These are phyloP conservation scores for Gopherus flavomarginatus DNA, from an alignment of 2,113 vertebrate species.

Conservation along the genomic window DNA sequence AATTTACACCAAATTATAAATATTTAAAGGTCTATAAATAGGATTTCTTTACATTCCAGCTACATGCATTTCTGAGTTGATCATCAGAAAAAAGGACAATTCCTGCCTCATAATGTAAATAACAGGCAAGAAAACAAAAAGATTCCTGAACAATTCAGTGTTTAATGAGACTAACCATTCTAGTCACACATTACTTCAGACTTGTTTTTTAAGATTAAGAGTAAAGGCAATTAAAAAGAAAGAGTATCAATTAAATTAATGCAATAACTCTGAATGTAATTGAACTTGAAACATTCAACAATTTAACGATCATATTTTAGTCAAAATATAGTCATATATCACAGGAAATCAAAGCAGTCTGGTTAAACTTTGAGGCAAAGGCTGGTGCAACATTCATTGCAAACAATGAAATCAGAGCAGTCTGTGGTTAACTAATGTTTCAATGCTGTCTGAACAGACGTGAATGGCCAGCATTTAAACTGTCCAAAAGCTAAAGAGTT, in stretches of 20 bases:
- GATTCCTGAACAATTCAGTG: not conserved
- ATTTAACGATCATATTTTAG: conserved; percentile 25
- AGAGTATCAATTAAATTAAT: not conserved
- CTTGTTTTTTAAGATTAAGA: conserved; percentile 9
- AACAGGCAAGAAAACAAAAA: not conserved
- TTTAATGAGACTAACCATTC: not conserved
- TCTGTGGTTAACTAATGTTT: conserved; percentile 57
- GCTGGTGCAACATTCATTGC: conserved; percentile 55
- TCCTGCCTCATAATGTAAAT: not conserved
- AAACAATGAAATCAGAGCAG: conserved; percentile 57
- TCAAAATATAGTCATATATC: conserved; percentile 41
- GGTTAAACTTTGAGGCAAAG: conserved; percentile 58
- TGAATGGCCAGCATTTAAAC: conserved; percentile 55
- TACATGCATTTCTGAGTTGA: conserved; percentile 1
- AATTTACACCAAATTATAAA: not conserved
- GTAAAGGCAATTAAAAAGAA: conserved; percentile 10
- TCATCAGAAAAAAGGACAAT: not conserved
- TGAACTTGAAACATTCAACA: conserved; percentile 1
- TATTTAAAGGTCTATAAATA: not conserved
- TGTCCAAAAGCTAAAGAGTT: conserved; percentile 17
- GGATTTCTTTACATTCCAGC: not conserved
- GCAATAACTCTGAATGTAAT: conserved; percentile 17
- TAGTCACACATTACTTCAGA: not conserved
- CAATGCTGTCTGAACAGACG: conserved; percentile 47
- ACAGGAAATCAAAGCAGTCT: conserved; percentile 62